A percentile compares a stretch with the other conserved stretches of the same genome.
Evolutionary conservation across 2,888 invertebrate species (phyloP).

Genomic region (Venusia cambrica): DNA sequence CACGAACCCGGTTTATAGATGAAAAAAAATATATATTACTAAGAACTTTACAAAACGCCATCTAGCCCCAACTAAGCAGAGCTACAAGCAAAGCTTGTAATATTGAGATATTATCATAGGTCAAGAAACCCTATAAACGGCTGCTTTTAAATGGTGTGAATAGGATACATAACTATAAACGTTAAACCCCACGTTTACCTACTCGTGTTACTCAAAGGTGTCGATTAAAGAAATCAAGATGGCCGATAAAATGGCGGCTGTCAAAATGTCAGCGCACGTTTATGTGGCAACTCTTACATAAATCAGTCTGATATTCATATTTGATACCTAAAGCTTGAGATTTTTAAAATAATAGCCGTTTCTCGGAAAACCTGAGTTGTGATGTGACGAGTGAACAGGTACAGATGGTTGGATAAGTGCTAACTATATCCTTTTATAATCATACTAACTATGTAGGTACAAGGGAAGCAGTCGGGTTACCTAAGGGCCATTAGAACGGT

Average conservation of each 20-base stretch:
- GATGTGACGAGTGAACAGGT: constrained; percentile 43
- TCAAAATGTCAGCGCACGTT: constrained; percentile 43
- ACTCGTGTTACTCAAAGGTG: constrained; percentile 22
- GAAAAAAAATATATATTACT: no score
- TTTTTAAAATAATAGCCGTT: constrained; percentile 58
- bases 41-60: no score
- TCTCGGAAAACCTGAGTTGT: constrained; percentile 57
- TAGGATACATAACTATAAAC: constrained; percentile 2
- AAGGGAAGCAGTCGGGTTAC: no score
- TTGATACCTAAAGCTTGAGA: constrained; percentile 58
- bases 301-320: constrained; percentile 66
- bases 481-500: no score
- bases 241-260: constrained; percentile 23
- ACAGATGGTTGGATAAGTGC: constrained; percentile 34
- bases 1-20: no score
- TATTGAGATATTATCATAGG: no score
- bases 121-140: no score
- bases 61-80: no score
- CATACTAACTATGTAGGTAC: no score
- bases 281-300: constrained; percentile 42
- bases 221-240: constrained; percentile 25
- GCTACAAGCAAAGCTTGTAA: no score
- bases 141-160: constrained; percentile 6
- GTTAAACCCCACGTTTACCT: constrained; percentile 5
- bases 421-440: no score